Evolutionary conservation across 2,113 vertebrate species (phyloP), one percentile per base, ranked within the genome.

Genomic region (Solea senegalensis): DNA sequence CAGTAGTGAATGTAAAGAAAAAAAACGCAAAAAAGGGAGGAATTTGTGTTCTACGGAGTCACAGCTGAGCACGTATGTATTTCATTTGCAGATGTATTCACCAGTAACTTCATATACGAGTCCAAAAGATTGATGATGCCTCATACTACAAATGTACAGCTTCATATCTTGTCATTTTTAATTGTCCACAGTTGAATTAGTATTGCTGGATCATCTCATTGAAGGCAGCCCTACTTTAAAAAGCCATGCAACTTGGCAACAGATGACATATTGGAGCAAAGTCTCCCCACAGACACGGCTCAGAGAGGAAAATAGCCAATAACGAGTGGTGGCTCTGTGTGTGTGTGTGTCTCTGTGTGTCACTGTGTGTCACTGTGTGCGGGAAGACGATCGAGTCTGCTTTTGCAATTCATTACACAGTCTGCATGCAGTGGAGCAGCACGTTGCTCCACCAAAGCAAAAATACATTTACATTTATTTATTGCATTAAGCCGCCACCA

Each of bases 381-480:
- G 4, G 14, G 4, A 13, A 13, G 45, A 34, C 5, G 27, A 14
- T 26, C 46, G 52, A 77, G 65, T 58, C 68, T 48, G 9, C 9
- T 56, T 34, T 26, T 65, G 65, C 72, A 55, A 80, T 76, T 72
- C 52, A 76, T 79, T 69, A 70, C 60, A 43, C 34, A 86, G 81
- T 86, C 83, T 75, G 76, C 84, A 78, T 51, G 82, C 73, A 61
- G 74, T 48, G 76, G 60, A 61, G 53, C 41, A 66, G 77, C 65
- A 85, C 74, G 71, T 86, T 74, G 78, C 43, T 27, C 54, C n/a
- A 64, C 70, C 48, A 60, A 76, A 62, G 55, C 65, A 81, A 1
- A 34, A 82, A 85, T 53, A 58, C 56, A 78, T 85, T 71, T 74
- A 70, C 59, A 81, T 87, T 66, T 83, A 78, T 82, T 83, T 67